Evolutionary conservation across 2,888 invertebrate species (phyloP).

Genomic region (Sphaeridia pumilis): DNA sequence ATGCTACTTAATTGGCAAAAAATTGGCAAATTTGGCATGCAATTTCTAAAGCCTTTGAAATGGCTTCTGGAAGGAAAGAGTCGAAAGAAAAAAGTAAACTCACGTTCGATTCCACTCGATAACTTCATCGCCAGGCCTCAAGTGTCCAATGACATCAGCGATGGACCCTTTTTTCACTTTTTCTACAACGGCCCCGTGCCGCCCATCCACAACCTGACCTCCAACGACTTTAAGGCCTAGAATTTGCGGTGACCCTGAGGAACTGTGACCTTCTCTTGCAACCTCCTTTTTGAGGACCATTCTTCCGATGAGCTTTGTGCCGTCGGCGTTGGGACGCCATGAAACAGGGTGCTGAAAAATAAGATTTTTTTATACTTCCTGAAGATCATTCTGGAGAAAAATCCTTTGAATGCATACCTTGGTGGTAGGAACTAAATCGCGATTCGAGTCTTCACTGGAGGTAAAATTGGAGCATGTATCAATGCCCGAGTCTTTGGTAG

Average conservation of each 20-base stretch:
- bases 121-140: slow-evolving; percentile 95
- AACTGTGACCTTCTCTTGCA: slow-evolving; percentile 37
- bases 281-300: slow-evolving; percentile 80
- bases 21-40: too few relatives aligned
- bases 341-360: slow-evolving; percentile 71
- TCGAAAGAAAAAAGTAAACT: too few relatives aligned
- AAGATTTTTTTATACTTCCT: too few relatives aligned
- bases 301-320: slow-evolving; percentile 85
- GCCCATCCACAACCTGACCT: slow-evolving; percentile 64
- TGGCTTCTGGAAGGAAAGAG: too few relatives aligned
- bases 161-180: slow-evolving; percentile 97
- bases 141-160: slow-evolving; percentile 91
- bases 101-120: slow-evolving; percentile 95
- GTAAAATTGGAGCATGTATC: slow-evolving; percentile 95
- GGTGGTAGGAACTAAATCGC: slow-evolving; percentile 35
- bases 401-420: too few relatives aligned
- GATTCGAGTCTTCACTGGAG: slow-evolving; percentile 87
- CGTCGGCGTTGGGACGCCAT: slow-evolving; percentile 94
- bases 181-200: slow-evolving; percentile 84
- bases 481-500: slow-evolving; percentile 90
- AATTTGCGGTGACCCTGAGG: slow-evolving; percentile 61
- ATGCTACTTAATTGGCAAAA: too few relatives aligned
- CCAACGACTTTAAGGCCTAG: slow-evolving; percentile 94
- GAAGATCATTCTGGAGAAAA: too few relatives aligned
- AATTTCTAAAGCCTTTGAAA: too few relatives aligned